phyloP scores from a whole-genome alignment of 1,140 invertebrate genomes.

The Pemphigus obesinymphae region DNA sequence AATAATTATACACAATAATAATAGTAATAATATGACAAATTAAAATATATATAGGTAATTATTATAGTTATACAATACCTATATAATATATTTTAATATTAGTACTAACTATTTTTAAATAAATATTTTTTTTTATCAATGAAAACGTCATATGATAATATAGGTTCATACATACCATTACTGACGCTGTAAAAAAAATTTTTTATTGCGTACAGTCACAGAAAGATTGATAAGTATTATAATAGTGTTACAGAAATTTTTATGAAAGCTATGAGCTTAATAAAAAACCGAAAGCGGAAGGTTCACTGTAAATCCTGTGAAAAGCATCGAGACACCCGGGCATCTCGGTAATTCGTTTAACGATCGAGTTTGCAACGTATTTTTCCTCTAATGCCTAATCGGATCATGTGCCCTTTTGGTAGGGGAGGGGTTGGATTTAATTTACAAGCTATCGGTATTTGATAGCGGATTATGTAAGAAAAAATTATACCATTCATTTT shows the following conservation, averaged over 20 bases:
- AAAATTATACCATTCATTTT: no score
- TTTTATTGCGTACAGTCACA: neutral
- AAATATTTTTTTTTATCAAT: no score
- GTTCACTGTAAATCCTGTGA: neutral
- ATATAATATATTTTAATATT: no score
- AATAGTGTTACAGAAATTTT: neutral
- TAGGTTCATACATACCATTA: neutral
- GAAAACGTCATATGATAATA: no score
- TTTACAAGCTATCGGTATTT: neutral
- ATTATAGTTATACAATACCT: no score
- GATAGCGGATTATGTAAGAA: neutral
- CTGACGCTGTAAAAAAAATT: neutral
- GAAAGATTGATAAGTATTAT: constrained; percentile 16
- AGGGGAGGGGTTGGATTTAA: neutral
- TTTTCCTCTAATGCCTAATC: neutral
- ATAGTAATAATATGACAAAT: no score
- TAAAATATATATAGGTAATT: no score
- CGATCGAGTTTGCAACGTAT: neutral
- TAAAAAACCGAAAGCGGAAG: neutral
- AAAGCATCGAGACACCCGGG: neutral
- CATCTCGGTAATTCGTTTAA: neutral
- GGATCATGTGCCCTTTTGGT: neutral
- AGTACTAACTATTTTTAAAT: no score
- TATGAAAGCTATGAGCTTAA: neutral
- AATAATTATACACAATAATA: no score